Conservation (phyloP, 2,113 vertebrate species). For the Capra hircus region DNA sequence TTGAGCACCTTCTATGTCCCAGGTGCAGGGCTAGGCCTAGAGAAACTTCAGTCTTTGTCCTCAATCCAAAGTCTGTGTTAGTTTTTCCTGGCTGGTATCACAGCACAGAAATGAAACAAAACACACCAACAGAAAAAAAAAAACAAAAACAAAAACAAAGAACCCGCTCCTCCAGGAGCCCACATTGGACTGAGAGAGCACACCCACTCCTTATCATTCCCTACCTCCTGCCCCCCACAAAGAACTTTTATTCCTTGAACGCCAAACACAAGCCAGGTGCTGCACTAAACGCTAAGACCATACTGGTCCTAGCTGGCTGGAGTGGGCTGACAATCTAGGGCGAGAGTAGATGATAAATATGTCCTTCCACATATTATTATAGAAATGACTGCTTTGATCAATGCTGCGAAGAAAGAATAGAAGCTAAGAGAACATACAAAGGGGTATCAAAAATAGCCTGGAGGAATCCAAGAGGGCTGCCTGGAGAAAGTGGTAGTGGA, state of each 20-base stretch:
- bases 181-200: neutral
- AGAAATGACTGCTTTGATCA: neutral
- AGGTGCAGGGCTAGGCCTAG: neutral
- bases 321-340: neutral
- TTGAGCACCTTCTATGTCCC: neutral
- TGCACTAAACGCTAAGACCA: rapidly evolving
- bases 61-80: neutral
- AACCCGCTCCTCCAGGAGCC: neutral
- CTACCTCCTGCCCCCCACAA: neutral
- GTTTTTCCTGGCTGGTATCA: neutral
- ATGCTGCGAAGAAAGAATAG: neutral
- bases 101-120: neutral
- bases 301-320: neutral
- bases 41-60: neutral
- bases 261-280: neutral
- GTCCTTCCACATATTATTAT: too few species aligned
- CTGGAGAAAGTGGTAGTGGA: neutral
- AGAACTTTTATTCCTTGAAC: neutral
- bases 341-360: neutral
- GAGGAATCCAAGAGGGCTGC: neutral
- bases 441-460: neutral
- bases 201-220: neutral
- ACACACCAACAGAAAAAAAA: neutral
- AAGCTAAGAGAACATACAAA: neutral
- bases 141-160: neutral